Conservation (phyloP, 2,113 vertebrate genomes). For the Petrocephalus microphthalmus region DNA sequence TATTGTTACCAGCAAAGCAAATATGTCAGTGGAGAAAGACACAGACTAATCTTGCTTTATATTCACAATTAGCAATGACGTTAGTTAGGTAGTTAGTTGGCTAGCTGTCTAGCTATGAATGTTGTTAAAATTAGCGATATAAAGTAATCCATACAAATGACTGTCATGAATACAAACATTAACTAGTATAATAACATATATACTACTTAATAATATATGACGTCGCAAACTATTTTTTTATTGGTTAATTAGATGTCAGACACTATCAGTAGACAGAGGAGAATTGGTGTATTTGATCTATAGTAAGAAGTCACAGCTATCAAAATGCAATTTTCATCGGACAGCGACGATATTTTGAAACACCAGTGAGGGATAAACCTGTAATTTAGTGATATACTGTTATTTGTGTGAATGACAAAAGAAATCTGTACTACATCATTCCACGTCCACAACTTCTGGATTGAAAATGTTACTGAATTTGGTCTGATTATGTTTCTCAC, state of each 20-base stretch:
- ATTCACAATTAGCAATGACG: background rate
- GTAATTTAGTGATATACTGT: background rate
- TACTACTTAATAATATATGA: background rate
- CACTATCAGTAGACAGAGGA: background rate
- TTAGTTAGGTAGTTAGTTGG: background rate
- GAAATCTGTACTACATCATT: background rate
- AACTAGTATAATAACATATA: background rate
- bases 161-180: background rate
- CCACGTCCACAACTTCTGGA: background rate
- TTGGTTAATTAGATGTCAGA: too few species aligned
- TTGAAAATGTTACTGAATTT: background rate
- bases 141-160: background rate
- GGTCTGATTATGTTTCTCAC: conserved; percentile 26
- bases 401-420: background rate
- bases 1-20: background rate
- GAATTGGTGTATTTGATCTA: background rate
- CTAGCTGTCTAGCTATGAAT: background rate
- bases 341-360: background rate
- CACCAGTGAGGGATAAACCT: background rate
- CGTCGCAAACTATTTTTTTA: background rate
- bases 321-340: background rate
- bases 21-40: background rate
- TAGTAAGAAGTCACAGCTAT: background rate
- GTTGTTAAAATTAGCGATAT: background rate
- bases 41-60: background rate